Percentiles rank a stretch among this genome's conserved stretches.
Evolutionary conservation across 2,113 vertebrate species (phyloP).

Genomic region (Oxygymnocypris stewartii): DNA sequence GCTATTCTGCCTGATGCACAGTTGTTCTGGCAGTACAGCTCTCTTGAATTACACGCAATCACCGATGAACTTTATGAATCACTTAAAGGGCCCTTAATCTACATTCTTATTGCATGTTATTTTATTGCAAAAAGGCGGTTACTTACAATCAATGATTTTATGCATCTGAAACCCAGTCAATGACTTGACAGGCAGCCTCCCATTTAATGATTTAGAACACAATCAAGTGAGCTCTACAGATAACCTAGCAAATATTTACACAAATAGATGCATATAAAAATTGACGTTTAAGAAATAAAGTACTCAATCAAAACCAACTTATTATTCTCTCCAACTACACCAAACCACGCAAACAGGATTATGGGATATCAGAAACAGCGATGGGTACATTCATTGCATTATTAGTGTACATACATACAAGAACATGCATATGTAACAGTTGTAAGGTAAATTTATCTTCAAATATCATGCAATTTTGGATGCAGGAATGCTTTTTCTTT

Average conservation of each 20-base stretch:
- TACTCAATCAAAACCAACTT: not conserved
- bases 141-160: not conserved
- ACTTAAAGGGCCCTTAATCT: not conserved
- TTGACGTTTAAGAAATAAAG: not conserved
- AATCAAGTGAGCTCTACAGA: not conserved
- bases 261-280: not conserved
- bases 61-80: not conserved
- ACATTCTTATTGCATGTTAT: not conserved
- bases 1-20: constrained; percentile 68
- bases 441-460: not conserved
- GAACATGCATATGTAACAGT: not conserved
- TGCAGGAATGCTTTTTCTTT: not conserved
- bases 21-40: constrained; percentile 76
- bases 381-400: not conserved
- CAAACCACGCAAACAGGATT: not conserved
- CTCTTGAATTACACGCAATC: not conserved
- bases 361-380: not conserved
- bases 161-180: not conserved
- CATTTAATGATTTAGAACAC: not conserved
- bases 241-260: not conserved
- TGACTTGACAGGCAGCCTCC: not conserved
- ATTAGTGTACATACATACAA: not conserved
- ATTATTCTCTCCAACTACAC: not conserved
- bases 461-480: not conserved
- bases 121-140: not conserved